Percentiles rank a stretch among this genome's conserved stretches.
These are phyloP conservation scores for Drosophila kanekoi DNA, from an alignment of 2,888 invertebrate species.

Conservation along the genomic window DNA sequence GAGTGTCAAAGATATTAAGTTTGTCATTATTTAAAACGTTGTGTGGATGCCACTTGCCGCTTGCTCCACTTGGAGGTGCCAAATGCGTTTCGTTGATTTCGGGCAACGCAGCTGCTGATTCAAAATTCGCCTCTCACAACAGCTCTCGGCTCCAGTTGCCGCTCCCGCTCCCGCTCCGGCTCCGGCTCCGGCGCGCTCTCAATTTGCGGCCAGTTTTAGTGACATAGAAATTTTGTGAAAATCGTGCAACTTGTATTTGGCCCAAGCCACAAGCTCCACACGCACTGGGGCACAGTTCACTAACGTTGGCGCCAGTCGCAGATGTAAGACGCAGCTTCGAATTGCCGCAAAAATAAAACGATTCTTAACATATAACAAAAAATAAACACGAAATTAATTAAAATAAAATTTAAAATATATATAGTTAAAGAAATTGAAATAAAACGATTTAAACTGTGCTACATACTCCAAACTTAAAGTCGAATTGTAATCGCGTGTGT, in stretches of 20 bases:
- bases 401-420: slow-evolving; percentile 1
- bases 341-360: background rate
- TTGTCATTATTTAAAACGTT: background rate
- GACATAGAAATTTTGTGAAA: slow-evolving; percentile 58
- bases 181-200: slow-evolving; percentile 23
- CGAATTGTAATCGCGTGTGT: slow-evolving; percentile 31
- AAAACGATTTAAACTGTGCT: slow-evolving; percentile 17
- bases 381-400: background rate
- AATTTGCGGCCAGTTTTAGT: slow-evolving; percentile 38
- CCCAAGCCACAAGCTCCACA: no score
- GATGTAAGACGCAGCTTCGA: background rate
- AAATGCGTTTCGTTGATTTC: slow-evolving; percentile 52
- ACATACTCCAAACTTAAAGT: slow-evolving; percentile 40
- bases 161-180: background rate
- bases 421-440: background rate
- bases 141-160: slow-evolving; percentile 30
- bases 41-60: slow-evolving; percentile 21
- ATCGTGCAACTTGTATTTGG: slow-evolving; percentile 38
- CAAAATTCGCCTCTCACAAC: slow-evolving; percentile 40
- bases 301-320: slow-evolving; percentile 8
- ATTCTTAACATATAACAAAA: background rate
- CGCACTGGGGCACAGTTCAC: slow-evolving; percentile 2
- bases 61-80: slow-evolving; percentile 28
- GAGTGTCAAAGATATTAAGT: slow-evolving; percentile 8
- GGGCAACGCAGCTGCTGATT: slow-evolving; percentile 32